Conservation (phyloP, 2,113 vertebrate genomes). For the Nycticebus coucang region DNA sequence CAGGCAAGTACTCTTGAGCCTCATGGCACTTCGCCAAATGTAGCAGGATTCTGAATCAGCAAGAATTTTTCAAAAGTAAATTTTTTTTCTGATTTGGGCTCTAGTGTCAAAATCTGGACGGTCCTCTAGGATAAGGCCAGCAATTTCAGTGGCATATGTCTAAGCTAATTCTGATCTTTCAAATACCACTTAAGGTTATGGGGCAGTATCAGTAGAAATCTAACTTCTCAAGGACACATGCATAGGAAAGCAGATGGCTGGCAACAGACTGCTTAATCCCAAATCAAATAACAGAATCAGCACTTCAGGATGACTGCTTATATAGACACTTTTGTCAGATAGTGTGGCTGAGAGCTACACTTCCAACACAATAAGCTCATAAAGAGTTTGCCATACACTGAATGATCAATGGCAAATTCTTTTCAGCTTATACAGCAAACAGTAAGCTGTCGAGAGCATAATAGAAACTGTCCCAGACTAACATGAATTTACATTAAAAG, state of each 20-base stretch:
- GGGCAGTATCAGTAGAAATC: conserved; percentile 85
- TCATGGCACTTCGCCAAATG: conserved; percentile 76
- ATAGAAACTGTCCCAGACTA: conserved; percentile 17
- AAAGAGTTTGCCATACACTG: conserved; percentile 50
- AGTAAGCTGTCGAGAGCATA: not conserved
- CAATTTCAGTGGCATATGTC: conserved; percentile 87
- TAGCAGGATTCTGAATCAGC: conserved; percentile 82
- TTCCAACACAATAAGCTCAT: conserved; percentile 74
- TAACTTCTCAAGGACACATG: conserved; percentile 89
- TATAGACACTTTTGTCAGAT: conserved; percentile 84
- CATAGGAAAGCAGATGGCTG: conserved; percentile 88
- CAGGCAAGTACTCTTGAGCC: conserved; percentile 72
- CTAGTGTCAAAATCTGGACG: conserved; percentile 79
- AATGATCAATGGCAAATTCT: conserved; percentile 72
- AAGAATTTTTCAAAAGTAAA: conserved; percentile 77
- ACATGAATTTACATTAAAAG: conserved; percentile 49
- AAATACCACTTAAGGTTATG: conserved; percentile 83
- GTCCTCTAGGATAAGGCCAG: conserved; percentile 83
- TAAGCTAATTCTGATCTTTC: conserved; percentile 86
- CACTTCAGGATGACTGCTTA: conserved; percentile 86
- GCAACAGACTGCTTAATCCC: conserved; percentile 89
- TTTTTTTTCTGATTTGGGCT: conserved; percentile 64
- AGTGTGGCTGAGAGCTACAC: conserved; percentile 75
- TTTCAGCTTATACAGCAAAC: conserved; percentile 67
- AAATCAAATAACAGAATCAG: conserved; percentile 90